Percentiles rank a stretch among this genome's conserved stretches.
Evolutionary conservation across 2,113 vertebrate species (phyloP).

Genomic region (Gobiocypris rarus): DNA sequence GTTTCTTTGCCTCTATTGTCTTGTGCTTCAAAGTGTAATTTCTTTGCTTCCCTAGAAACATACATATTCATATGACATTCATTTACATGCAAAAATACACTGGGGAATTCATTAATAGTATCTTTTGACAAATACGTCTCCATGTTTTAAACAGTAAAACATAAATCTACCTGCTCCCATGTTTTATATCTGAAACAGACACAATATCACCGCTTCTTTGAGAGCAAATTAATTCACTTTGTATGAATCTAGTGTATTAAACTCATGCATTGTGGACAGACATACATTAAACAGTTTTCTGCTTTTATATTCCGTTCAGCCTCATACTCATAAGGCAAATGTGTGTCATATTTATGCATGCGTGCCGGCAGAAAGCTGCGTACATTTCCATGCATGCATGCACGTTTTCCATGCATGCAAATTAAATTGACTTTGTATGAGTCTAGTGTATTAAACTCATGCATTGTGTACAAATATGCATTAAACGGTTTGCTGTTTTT

Average conservation of each 20-base stretch:
- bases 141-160: constrained; percentile 39
- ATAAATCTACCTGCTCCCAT: constrained; percentile 16
- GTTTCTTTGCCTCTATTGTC: constrained; percentile 16
- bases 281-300: background rate
- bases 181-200: constrained; percentile 23
- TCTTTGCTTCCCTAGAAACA: constrained; percentile 28
- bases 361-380: background rate
- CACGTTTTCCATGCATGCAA: background rate
- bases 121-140: constrained; percentile 65
- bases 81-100: constrained; percentile 71
- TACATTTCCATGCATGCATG: background rate
- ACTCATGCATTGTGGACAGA: background rate
- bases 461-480: background rate
- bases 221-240: background rate
- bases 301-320: background rate
- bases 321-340: background rate
- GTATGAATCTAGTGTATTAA: background rate
- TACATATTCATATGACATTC: constrained; percentile 38
- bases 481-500: background rate
- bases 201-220: background rate
- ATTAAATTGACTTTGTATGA: background rate
- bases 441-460: background rate
- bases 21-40: background rate
- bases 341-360: background rate
- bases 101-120: constrained; percentile 69